These are phyloP conservation scores for Crotalus tigris DNA, from an alignment of 2,113 vertebrate genomes.

Conservation along the genomic window DNA sequence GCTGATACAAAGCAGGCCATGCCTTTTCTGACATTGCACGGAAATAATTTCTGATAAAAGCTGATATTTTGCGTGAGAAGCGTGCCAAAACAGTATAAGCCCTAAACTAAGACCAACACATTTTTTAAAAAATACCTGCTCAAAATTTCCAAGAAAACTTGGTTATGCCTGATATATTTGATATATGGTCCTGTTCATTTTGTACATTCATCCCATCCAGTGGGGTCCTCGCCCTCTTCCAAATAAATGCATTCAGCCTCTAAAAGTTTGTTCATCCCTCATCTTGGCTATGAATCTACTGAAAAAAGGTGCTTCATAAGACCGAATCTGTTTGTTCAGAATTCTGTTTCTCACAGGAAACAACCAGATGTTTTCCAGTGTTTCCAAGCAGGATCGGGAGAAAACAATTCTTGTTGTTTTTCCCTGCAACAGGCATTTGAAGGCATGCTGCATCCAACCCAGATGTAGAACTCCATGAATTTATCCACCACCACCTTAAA, in stretches of 20 bases:
- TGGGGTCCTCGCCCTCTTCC: not conserved
- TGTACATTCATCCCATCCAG: not conserved
- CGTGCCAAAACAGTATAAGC: not conserved
- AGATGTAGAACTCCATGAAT: not conserved
- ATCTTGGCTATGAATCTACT: not conserved
- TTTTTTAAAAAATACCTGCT: not conserved
- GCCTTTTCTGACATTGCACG: not conserved
- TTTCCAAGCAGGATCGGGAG: not conserved
- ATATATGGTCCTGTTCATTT: not conserved
- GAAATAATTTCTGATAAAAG: not conserved
- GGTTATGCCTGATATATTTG: not conserved
- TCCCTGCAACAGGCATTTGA: not conserved
- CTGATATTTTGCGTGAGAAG: not conserved
- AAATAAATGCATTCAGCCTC: not conserved
- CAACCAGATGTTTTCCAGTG: not conserved
- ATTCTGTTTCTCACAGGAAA: not conserved
- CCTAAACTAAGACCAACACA: not conserved
- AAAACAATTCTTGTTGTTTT: not conserved
- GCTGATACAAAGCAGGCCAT: not conserved
- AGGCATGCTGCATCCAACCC: not conserved
- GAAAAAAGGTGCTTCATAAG: not conserved
- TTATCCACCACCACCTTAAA: not conserved
- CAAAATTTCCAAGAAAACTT: not conserved
- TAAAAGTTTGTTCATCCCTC: not conserved
- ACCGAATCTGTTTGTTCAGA: not conserved